These are phyloP conservation scores for Linnaemya vulpina DNA, from an alignment of 2,888 invertebrate species.

Conservation along the genomic window DNA sequence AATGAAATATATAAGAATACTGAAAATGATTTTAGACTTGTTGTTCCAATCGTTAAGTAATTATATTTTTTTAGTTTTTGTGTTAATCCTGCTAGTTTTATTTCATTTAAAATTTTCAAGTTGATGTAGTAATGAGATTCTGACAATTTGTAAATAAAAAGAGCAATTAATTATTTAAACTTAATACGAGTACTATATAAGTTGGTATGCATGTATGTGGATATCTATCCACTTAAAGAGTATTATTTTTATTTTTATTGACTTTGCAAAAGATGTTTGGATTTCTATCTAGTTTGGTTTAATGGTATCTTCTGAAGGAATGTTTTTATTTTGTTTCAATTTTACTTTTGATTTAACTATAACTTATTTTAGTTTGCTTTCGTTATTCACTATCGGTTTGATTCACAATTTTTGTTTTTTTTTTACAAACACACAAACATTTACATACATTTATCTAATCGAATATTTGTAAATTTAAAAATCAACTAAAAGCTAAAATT, in stretches of 20 bases:
- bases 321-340: slow-evolving; percentile 39
- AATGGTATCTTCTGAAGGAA: slow-evolving; percentile 32
- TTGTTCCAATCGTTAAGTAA: slow-evolving; percentile 23
- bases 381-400: slow-evolving; percentile 49
- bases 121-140: slow-evolving; percentile 29
- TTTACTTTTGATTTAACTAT: slow-evolving; percentile 40
- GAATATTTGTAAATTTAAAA: slow-evolving; percentile 66
- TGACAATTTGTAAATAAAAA: slow-evolving; percentile 19
- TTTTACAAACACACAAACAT: slow-evolving; percentile 72
- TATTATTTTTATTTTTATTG: slow-evolving; percentile 49
- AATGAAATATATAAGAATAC: not conserved
- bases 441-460: slow-evolving; percentile 70
- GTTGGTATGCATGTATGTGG: not conserved
- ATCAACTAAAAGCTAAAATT: slow-evolving; percentile 67
- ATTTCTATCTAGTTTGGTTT: slow-evolving; percentile 65
- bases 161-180: slow-evolving; percentile 31
- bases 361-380: slow-evolving; percentile 55
- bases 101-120: not conserved
- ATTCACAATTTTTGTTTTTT: slow-evolving; percentile 20
- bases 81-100: not conserved
- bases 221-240: slow-evolving; percentile 6
- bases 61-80: not conserved
- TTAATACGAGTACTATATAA: slow-evolving; percentile 6
- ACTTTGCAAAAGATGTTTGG: slow-evolving; percentile 42
- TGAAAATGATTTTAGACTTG: too few species aligned